phyloP scores from a whole-genome alignment of 2,797 vertebrate species.

The Loriculus beryllinus region DNA sequence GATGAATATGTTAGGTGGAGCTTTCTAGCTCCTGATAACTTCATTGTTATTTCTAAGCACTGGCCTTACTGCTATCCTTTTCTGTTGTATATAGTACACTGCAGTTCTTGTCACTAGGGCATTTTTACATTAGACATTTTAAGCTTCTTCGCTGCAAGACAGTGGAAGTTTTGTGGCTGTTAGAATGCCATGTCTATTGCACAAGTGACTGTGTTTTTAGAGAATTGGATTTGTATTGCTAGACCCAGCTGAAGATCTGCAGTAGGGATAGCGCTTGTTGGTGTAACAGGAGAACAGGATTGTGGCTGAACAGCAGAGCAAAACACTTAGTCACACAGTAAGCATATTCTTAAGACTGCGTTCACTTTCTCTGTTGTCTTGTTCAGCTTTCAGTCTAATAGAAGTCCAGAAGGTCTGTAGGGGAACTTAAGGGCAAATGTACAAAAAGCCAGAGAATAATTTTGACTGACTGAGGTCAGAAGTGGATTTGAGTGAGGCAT shows the following conservation, averaged over 20 bases:
- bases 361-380: neutral
- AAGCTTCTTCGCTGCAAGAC: neutral
- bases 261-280: neutral
- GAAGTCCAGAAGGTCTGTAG: neutral
- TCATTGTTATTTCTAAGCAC: neutral
- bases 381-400: neutral
- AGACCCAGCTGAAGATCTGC: neutral
- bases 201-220: neutral
- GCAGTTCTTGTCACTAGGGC: neutral
- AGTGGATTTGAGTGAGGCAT: neutral
- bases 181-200: neutral
- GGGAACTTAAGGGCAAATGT: neutral
- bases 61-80: neutral
- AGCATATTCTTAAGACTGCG: neutral
- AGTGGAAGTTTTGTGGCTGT: neutral
- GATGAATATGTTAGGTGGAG: neutral
- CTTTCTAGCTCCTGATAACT: neutral
- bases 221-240: neutral
- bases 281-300: neutral
- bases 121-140: neutral
- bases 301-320: neutral
- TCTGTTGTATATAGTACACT: neutral
- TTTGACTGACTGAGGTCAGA: neutral
- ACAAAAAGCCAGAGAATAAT: neutral
- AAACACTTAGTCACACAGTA: neutral